Conservation (phyloP, 2,888 invertebrate genomes). For the Catocala sponsa region DNA sequence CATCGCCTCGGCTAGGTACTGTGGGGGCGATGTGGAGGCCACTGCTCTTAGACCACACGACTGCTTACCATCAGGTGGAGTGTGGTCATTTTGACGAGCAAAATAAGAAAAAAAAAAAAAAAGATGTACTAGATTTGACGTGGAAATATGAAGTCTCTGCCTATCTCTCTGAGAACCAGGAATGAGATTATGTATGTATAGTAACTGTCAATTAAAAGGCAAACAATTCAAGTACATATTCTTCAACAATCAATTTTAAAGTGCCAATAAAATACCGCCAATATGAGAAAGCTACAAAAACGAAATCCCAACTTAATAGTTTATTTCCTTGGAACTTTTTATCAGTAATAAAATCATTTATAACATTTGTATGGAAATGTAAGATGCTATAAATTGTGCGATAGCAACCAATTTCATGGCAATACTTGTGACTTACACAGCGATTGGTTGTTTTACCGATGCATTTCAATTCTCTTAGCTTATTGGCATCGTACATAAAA, state of each 20-base stretch:
- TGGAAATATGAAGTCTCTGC: too few species aligned
- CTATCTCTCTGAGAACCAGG: too few species aligned
- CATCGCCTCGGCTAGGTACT: too few species aligned
- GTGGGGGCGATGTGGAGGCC: too few species aligned
- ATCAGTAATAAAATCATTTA: conserved; percentile 54
- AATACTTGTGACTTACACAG: conserved; percentile 55
- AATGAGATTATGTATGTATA: not conserved
- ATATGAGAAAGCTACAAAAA: conserved; percentile 17
- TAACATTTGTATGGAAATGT: conserved; percentile 52
- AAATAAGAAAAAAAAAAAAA: too few species aligned
- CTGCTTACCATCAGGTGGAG: too few species aligned
- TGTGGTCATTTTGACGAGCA: too few species aligned
- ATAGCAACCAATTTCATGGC: conserved; percentile 63
- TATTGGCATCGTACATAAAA: conserved; percentile 51
- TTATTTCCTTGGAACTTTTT: conserved; percentile 44
- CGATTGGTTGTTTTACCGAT: conserved; percentile 57
- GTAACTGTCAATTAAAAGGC: not conserved
- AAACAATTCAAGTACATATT: not conserved
- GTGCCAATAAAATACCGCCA: conserved; percentile 6
- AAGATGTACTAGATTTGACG: too few species aligned
- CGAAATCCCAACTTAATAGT: conserved; percentile 31
- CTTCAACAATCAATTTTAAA: conserved; percentile 8
- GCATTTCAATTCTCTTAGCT: conserved; percentile 58
- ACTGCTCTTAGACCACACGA: too few species aligned
- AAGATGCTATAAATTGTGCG: conserved; percentile 52